A percentile compares a stretch with the other conserved stretches of the same genome.
Conservation (phyloP, 1,140 invertebrate genomes). For the Piezodorus guildinii region DNA sequence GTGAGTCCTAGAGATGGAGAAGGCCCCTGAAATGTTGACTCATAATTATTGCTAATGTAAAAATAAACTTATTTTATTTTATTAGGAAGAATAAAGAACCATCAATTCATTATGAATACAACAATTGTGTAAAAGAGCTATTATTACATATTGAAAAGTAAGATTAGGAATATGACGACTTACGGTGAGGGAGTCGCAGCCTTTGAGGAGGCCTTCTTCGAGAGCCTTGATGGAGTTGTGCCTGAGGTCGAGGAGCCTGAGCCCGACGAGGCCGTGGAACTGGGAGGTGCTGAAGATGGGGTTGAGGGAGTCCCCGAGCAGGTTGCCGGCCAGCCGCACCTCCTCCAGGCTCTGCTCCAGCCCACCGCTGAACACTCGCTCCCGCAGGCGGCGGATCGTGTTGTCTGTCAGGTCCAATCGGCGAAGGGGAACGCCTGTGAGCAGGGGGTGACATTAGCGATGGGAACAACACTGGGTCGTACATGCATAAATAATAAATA, state of each 20-base stretch:
- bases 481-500: no score
- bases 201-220: slow-evolving; percentile 74
- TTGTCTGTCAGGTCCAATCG: slow-evolving; percentile 72
- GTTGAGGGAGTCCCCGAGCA: slow-evolving; percentile 76
- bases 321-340: slow-evolving; percentile 61
- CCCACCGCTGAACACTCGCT: slow-evolving; percentile 54
- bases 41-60: no score
- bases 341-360: slow-evolving; percentile 53
- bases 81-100: no score
- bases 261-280: slow-evolving; percentile 56
- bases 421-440: slow-evolving; percentile 48
- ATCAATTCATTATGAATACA: no score
- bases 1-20: no score
- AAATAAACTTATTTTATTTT: no score
- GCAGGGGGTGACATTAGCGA: no score
- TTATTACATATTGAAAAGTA: no score
- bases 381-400: slow-evolving; percentile 62
- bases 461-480: no score
- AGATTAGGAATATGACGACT: slow-evolving; percentile 13
- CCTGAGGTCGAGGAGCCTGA: slow-evolving; percentile 63
- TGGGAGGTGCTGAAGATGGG: slow-evolving; percentile 79
- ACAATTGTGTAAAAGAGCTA: no score
- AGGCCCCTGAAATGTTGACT: no score
- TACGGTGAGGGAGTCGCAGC: slow-evolving; percentile 60
- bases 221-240: slow-evolving; percentile 65